phyloP scores from a whole-genome alignment of 2,113 vertebrate species.

The Astatoreochromis straeleni region DNA sequence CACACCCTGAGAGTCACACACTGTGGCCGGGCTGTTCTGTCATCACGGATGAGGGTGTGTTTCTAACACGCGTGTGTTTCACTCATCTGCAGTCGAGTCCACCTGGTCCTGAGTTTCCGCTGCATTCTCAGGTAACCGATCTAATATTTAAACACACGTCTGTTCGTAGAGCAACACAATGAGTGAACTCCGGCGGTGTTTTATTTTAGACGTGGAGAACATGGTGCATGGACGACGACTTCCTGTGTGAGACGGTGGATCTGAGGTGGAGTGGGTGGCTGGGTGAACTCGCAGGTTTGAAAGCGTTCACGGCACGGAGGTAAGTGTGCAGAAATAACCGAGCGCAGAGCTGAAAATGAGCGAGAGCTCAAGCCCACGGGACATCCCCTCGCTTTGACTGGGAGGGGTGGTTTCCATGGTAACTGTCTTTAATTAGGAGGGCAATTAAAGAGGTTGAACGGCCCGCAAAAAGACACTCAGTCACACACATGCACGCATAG shows the following conservation, averaged over 20 bases:
- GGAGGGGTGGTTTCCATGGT: conserved; percentile 42
- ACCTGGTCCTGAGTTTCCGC: background rate
- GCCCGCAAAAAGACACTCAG: background rate
- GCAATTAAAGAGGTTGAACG: conserved; percentile 53
- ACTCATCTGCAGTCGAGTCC: background rate
- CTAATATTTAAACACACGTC: background rate
- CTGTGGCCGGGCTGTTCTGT: background rate
- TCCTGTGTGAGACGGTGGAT: background rate
- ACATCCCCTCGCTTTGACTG: background rate
- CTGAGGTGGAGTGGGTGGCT: background rate
- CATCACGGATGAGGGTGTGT: background rate
- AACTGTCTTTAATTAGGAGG: conserved; percentile 56
- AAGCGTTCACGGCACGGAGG: background rate
- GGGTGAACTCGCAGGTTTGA: background rate
- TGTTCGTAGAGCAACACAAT: background rate
- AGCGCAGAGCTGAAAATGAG: background rate
- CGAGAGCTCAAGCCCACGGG: conserved; percentile 14
- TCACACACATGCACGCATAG: background rate
- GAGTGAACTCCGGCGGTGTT: accelerated
- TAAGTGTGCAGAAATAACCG: background rate
- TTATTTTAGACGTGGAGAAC: background rate
- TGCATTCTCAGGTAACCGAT: background rate
- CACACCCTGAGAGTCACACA: background rate
- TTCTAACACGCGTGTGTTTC: background rate
- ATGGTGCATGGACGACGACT: background rate